phyloP scores from a whole-genome alignment of 2,797 vertebrate species.

The Limosa lapponica region DNA sequence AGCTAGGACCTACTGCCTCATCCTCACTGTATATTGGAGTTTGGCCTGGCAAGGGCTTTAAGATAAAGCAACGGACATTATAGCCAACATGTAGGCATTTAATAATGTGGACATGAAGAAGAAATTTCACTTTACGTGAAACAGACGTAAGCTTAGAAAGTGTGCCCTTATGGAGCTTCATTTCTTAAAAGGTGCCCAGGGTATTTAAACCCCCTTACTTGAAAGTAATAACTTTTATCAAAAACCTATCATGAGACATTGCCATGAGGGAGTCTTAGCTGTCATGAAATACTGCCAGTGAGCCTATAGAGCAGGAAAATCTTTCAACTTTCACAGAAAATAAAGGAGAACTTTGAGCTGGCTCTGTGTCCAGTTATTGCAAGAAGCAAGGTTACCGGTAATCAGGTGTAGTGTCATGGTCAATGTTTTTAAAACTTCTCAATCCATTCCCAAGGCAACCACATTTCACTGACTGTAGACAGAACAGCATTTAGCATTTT shows the following conservation, averaged over 20 bases:
- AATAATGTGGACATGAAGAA: neutral
- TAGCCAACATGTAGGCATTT: neutral
- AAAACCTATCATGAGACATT: neutral
- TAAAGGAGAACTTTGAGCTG: neutral
- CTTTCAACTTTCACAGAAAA: neutral
- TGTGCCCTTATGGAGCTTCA: fast-evolving
- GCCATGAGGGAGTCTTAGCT: neutral
- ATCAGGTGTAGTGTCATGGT: neutral
- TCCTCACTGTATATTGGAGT: neutral
- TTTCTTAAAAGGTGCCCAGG: neutral
- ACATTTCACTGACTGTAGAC: neutral
- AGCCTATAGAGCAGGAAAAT: neutral
- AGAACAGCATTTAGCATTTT: neutral
- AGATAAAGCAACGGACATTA: neutral
- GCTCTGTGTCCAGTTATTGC: neutral
- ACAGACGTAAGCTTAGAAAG: fast-evolving
- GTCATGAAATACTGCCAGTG: neutral
- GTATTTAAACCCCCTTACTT: neutral
- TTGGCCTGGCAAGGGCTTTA: neutral
- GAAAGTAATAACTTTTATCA: neutral
- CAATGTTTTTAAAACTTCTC: neutral
- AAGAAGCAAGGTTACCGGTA: neutral
- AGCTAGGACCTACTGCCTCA: neutral
- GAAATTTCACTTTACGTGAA: neutral
- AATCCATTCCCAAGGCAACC: neutral